Base-by-base conservation (phyloP, 2,888 invertebrate species). In the Druceiella hillmani region DNA sequence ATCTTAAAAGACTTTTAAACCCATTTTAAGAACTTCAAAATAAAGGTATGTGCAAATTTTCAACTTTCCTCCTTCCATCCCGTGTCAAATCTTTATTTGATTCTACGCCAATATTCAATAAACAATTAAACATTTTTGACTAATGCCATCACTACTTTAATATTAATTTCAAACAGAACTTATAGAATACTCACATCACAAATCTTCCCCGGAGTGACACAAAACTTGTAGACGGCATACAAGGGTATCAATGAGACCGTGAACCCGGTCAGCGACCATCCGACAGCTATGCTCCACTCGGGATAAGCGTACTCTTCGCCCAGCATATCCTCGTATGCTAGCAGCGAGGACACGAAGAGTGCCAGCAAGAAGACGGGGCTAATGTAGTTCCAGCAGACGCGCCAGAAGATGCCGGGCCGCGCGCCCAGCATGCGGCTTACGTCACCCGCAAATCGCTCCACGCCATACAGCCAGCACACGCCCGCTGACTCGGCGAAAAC, bases 401-500 rank as follows among this genome's bases (percentile, higher is more conserved):
- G 71, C 87, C 90, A 90, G 65, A 87, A 87, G 48, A 80, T 59
- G 0, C 83, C 84, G 0, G 90, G 88, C 38, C 73, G 70, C 52
- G 81, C 76, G 1, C 91, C 91, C 46, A 90, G 73, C 91, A 91
- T 92, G 55, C 78, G 79, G 55, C 81, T 77, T 36, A 92, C 81
- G 57, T 91, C 90, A 12, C 77, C 68, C 0, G 87, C 83, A 62
- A 91, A 88, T 41, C 83, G 74, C 51, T 83, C 82, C 1, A 86
- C 87, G 2, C 88, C 91, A 57, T 92, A 92, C 52, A 91, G 78
- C 89, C 90, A 92, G 62, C 85, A 87, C 1, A 92, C 87, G 0
- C 89, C 91, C 1, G 88, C 86, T 0, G 90, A 85, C 61, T 92
- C 92, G 39, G 92, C 87, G 57, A 92, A 91, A 27, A 92, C 91